These are phyloP conservation scores for Ctenicera cuprea DNA, from an alignment of 2,888 invertebrate genomes.

Conservation along the genomic window DNA sequence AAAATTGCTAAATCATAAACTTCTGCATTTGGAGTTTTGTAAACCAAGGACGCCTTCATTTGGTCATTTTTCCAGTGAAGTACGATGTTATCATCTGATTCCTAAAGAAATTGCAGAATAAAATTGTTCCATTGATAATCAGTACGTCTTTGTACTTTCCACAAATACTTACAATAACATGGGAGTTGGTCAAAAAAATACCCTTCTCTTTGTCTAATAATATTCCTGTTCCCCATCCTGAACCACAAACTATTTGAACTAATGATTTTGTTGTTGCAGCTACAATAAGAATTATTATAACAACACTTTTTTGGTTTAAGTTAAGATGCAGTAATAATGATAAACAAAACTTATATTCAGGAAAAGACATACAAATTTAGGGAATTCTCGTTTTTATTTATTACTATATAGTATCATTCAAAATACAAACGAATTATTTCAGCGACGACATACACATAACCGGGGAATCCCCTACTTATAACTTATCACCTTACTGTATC, in stretches of 20 bases:
- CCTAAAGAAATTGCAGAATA: conserved; percentile 41
- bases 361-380: too few relatives aligned
- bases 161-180: conserved; percentile 75
- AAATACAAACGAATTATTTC: too few relatives aligned
- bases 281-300: conserved; percentile 67
- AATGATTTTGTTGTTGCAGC: conserved; percentile 74
- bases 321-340: background rate
- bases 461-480: background rate
- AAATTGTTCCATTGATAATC: background rate
- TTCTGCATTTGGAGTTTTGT: conserved; percentile 72
- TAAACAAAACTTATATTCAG: too few relatives aligned
- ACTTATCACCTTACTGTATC: background rate
- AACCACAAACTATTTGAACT: conserved; percentile 76
- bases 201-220: conserved; percentile 73
- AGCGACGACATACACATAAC: background rate
- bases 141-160: background rate
- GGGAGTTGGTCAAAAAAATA: conserved; percentile 77
- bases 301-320: background rate
- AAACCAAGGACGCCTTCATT: conserved; percentile 72
- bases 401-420: too few relatives aligned
- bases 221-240: conserved; percentile 78
- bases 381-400: too few relatives aligned
- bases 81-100: conserved; percentile 32
- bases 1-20: conserved; percentile 74
- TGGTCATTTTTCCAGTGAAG: conserved; percentile 45